phyloP scores from a whole-genome alignment of 2,113 vertebrate species.

The Echinops telfairi region DNA sequence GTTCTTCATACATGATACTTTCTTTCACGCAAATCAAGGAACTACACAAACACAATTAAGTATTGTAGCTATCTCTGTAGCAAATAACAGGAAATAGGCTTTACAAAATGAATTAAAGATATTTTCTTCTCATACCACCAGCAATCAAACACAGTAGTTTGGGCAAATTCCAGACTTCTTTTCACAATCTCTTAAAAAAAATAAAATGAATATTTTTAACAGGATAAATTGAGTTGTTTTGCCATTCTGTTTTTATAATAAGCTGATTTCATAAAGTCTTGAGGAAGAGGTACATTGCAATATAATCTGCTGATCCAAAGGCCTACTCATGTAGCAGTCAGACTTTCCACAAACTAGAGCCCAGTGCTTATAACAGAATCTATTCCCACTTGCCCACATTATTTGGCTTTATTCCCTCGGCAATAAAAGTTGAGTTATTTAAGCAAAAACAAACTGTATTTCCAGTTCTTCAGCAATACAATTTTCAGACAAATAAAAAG shows the following conservation, averaged over 20 bases:
- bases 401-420: constrained; percentile 37
- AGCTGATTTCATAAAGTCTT: constrained; percentile 45
- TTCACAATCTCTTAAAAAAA: constrained; percentile 59
- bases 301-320: constrained; percentile 36
- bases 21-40: constrained; percentile 87
- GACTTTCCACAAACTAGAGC: background rate
- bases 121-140: constrained; percentile 65
- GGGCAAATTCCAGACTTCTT: constrained; percentile 73
- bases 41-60: constrained; percentile 86
- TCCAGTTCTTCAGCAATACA: constrained; percentile 25
- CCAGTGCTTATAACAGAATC: background rate
- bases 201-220: constrained; percentile 61
- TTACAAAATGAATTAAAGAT: constrained; percentile 80
- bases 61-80: constrained; percentile 80
- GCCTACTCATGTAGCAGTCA: background rate
- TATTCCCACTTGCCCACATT: background rate
- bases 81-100: constrained; percentile 82
- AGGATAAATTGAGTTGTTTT: constrained; percentile 57
- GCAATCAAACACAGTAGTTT: constrained; percentile 57
- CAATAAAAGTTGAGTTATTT: constrained; percentile 32
- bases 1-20: constrained; percentile 87
- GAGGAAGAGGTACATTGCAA: background rate
- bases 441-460: constrained; percentile 57
- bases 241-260: background rate
- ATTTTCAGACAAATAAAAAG: constrained; percentile 59